Evolutionary conservation across 2,888 invertebrate genomes (phyloP), one percentile per base, ranked within the genome.

Genomic region (Brachylomia viminalis): DNA sequence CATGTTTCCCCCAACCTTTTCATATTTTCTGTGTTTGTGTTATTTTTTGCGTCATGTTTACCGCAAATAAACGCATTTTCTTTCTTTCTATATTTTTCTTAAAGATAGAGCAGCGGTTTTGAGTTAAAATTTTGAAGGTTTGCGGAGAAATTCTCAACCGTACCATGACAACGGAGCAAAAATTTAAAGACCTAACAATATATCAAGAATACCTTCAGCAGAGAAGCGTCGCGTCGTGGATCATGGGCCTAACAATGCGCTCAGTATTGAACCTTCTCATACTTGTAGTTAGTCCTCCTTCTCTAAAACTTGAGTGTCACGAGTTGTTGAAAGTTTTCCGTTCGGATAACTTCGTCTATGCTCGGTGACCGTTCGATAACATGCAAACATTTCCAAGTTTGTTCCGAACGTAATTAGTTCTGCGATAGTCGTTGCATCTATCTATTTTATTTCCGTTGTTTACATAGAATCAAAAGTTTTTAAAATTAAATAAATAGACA

Each of bases 281-380:
- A 77, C 47, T 78, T 71, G 30, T 17, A 54, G 30, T 73, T 78
- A 49, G 65, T 45, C 69, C 56, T 70, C 73, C 61, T 70, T 68
- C 47, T 64, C 67, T 23, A 56, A 33, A 27, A 61, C 30, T 8
- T 59, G 20, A 75, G 52, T 69, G 68, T 70, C 82, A 38, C 66
- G 67, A 82, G 79, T 82, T 70, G 54, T 73, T 62, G 62, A 71
- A 72, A 82, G 70, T 82, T 82, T 59, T 7, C 58, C 70, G 68
- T 74, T 79, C 79, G 70, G 62, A 10, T 1, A 70, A 70, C 69
- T 82, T 82, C 74, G 79, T 23, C 42, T 33, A 42, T 64, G 33
- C 54, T 71, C 83, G 69, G 62, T 42, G 81, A 59, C 54, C 58
- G 74, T 49, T 82, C 72, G 56, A 64, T 82, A 56, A 23, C 54